A percentile compares a stretch with the other conserved stretches of the same genome.
Conservation (phyloP, 2,797 vertebrate genomes). For the Heterohyrax brucei region DNA sequence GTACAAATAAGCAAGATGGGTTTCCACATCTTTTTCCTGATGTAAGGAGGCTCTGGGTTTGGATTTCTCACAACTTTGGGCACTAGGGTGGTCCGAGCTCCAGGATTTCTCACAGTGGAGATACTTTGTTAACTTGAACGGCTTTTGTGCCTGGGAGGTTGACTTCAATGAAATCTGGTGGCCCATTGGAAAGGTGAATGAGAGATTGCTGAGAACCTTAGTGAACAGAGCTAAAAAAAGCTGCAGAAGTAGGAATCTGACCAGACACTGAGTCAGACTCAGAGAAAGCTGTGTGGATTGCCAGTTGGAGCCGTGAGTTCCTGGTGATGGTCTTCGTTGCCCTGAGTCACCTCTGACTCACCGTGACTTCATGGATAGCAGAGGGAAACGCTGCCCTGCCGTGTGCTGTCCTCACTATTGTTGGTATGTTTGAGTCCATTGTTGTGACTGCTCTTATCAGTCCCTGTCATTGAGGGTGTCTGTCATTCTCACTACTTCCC, state of each 20-base stretch:
- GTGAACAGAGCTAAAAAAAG: background rate
- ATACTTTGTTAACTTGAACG: background rate
- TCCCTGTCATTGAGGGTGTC: background rate
- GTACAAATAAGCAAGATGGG: background rate
- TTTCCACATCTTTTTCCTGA: slow-evolving; percentile 28
- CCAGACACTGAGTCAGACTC: background rate
- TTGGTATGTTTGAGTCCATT: background rate
- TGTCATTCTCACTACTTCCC: background rate
- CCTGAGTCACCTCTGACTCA: background rate
- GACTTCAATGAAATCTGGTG: slow-evolving; percentile 9
- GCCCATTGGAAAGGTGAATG: background rate
- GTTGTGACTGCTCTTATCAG: background rate
- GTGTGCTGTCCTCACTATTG: background rate
- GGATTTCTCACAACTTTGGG: background rate
- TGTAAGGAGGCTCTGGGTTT: slow-evolving; percentile 15
- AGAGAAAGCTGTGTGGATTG: background rate
- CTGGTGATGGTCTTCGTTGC: background rate
- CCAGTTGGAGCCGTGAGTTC: background rate
- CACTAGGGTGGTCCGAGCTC: background rate
- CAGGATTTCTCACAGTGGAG: background rate
- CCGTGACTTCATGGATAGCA: background rate
- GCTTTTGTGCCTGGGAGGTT: background rate
- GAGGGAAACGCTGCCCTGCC: background rate
- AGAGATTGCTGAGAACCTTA: background rate
- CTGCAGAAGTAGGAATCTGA: background rate